A percentile compares a stretch with the other conserved stretches of the same genome.
Conservation (phyloP, 2,888 invertebrate species). For the Drosophila eohydei region DNA sequence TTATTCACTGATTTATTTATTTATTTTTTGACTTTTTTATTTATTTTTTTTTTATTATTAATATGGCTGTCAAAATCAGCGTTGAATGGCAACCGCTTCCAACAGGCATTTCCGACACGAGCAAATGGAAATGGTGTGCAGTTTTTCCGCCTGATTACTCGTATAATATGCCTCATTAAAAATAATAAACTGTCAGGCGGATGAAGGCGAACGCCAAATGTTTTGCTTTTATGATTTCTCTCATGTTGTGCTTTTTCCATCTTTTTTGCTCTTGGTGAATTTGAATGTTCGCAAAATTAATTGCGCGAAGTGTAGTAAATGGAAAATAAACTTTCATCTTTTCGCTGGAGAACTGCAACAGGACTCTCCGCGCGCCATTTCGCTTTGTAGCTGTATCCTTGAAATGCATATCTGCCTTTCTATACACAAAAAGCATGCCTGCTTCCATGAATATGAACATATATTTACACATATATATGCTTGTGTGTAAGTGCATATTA, state of each 20-base stretch:
- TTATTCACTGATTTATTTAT: constrained; percentile 46
- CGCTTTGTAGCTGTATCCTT: constrained; percentile 74
- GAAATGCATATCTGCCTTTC: constrained; percentile 76
- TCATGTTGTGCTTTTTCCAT: constrained; percentile 1
- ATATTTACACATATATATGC: constrained; percentile 24
- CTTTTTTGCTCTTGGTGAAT: constrained; percentile 32
- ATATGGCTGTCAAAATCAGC: constrained; percentile 65
- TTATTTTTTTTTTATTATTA: constrained; percentile 16
- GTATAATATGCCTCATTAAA: constrained; percentile 76
- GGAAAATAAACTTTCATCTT: constrained; percentile 59
- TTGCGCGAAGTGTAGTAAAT: constrained; percentile 66
- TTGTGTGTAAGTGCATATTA: constrained; percentile 12
- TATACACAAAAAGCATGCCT: constrained; percentile 62
- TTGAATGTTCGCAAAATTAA: constrained; percentile 69
- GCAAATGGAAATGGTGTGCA: constrained; percentile 6
- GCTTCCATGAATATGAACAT: constrained; percentile 48
- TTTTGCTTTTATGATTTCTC: constrained; percentile 20
- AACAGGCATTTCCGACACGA: constrained; percentile 21
- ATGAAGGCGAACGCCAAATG: constrained; percentile 53
- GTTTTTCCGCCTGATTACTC: constrained; percentile 50
- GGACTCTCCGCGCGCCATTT: constrained; percentile 33
- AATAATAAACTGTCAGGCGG: constrained; percentile 76
- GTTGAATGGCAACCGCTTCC: constrained; percentile 24
- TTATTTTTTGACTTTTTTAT: not conserved
- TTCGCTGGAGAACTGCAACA: constrained; percentile 30